A percentile compares a stretch with the other conserved stretches of the same genome.
phyloP scores from a whole-genome alignment of 2,113 vertebrate genomes.

The Plecturocebus donacophilus region DNA sequence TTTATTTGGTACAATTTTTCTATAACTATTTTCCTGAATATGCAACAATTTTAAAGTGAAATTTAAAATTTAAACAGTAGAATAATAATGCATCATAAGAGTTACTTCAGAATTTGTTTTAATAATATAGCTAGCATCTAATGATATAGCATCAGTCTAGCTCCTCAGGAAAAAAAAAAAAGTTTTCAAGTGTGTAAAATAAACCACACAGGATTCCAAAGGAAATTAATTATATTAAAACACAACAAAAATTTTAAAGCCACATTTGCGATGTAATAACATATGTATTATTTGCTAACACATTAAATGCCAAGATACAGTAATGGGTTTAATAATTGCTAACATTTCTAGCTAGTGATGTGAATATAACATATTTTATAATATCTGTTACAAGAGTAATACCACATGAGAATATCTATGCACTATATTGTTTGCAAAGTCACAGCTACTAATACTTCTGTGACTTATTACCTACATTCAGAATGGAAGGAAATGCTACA shows the following conservation, averaged over 20 bases:
- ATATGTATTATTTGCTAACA: not conserved
- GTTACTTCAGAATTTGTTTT: constrained; percentile 23
- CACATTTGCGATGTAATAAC: constrained; percentile 3
- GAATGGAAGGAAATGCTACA: not conserved
- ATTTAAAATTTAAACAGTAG: constrained; percentile 15
- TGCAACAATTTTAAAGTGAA: constrained; percentile 25
- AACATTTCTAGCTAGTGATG: constrained; percentile 30
- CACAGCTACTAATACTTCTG: not conserved
- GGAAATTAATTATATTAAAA: constrained; percentile 42
- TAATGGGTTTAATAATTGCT: not conserved
- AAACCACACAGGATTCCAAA: not conserved
- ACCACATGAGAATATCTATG: not conserved
- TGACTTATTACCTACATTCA: not conserved
- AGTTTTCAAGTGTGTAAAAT: constrained; percentile 30
- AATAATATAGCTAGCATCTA: not conserved
- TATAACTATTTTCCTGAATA: constrained; percentile 27
- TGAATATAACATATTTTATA: not conserved
- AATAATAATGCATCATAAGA: not conserved
- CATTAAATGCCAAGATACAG: constrained; percentile 30
- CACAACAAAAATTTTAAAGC: not conserved
- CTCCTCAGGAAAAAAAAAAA: constrained; percentile 24
- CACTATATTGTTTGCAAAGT: not conserved
- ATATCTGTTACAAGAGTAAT: not conserved
- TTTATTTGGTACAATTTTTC: constrained; percentile 30
- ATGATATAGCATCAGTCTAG: not conserved